Evolutionary conservation across 2,113 vertebrate genomes (phyloP), one percentile per base, ranked within the genome.

Genomic region (Osmerus mordax): DNA sequence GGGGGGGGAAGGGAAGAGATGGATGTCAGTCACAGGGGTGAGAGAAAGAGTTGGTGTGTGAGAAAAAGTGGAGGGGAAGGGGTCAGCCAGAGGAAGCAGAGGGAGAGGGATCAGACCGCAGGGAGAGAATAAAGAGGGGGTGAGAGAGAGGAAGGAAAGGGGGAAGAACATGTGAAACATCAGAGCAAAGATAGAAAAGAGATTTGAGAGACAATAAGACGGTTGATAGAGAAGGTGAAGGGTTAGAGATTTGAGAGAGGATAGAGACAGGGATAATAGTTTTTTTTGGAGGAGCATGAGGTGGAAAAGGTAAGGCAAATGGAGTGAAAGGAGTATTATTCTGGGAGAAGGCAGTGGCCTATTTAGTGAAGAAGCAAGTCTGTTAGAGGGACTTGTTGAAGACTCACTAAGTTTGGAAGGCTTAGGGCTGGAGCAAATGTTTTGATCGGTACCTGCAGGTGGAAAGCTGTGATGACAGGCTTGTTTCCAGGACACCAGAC

Each of bases 401-500:
- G 25, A 28, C 25, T 28, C 25, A 47, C 9, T 28, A 12, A 11
- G 41, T 47, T 47, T 12, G 41, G 41, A 47, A 11, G 41, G 41
- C 41, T 12, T 7, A 47, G 41, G 41, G 41, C 7, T 12, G 9
- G 41, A 47, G 41, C 41, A 47, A 9, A 47, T 18, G 11, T 25
- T 53, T 18, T 18, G 25, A 9, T 21, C 53, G 2, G 29, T 78
- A 95, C 94, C 92, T 95, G 94, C 68, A 95, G 90, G 67, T 96
- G 95, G 66, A 93, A 90, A 66, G 92, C 74, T 1, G 93, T 94
- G 86, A 96, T 84, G 32, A 94, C 84, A 1, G 94, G 94, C 75
- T 88, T 91, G 75, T 58, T 84, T 69, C 92, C 92, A 0, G 92
- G 87, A 79, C 94, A 96, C 94, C 94, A 96, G 51, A 91, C 54